Evolutionary conservation across 2,113 vertebrate genomes (phyloP).

Genomic region (Isichthys henryi): DNA sequence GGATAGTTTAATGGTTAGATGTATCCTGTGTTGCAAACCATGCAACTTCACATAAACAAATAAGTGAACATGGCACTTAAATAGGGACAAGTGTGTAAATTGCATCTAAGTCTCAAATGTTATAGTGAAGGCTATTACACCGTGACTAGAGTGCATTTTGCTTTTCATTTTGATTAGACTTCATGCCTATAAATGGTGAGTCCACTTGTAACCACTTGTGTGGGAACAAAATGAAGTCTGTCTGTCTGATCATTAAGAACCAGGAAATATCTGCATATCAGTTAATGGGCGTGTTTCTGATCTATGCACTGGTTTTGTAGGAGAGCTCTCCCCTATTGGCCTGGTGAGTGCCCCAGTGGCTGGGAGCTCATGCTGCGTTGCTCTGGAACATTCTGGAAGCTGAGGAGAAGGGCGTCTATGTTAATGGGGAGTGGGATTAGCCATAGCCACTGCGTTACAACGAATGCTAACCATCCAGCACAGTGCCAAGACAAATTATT

Average conservation of each 20-base stretch:
- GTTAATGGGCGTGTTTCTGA: slow-evolving; percentile 54
- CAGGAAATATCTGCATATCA: slow-evolving; percentile 50
- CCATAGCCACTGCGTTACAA: background rate
- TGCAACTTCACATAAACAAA: background rate
- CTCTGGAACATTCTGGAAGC: slow-evolving; percentile 36
- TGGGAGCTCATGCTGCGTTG: slow-evolving; percentile 30
- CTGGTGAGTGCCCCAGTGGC: slow-evolving; percentile 45
- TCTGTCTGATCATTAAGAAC: slow-evolving; percentile 58
- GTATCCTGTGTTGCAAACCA: background rate
- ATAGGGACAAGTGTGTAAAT: slow-evolving; percentile 46
- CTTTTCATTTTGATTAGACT: slow-evolving; percentile 62
- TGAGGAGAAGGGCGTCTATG: slow-evolving; percentile 36
- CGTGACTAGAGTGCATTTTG: slow-evolving; percentile 44
- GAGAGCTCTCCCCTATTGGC: slow-evolving; percentile 33
- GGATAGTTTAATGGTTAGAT: background rate
- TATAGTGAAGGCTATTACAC: slow-evolving; percentile 43
- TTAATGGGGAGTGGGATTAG: background rate
- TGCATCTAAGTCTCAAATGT: slow-evolving; percentile 53
- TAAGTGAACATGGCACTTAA: slow-evolving; percentile 15
- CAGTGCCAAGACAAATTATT: background rate
- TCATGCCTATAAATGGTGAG: slow-evolving; percentile 59
- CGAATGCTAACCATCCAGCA: background rate
- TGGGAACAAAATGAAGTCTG: slow-evolving; percentile 49
- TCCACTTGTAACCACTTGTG: slow-evolving; percentile 52
- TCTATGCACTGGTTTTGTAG: slow-evolving; percentile 32